phyloP scores from a whole-genome alignment of 2,113 vertebrate species.

The Ovis canadensis region DNA sequence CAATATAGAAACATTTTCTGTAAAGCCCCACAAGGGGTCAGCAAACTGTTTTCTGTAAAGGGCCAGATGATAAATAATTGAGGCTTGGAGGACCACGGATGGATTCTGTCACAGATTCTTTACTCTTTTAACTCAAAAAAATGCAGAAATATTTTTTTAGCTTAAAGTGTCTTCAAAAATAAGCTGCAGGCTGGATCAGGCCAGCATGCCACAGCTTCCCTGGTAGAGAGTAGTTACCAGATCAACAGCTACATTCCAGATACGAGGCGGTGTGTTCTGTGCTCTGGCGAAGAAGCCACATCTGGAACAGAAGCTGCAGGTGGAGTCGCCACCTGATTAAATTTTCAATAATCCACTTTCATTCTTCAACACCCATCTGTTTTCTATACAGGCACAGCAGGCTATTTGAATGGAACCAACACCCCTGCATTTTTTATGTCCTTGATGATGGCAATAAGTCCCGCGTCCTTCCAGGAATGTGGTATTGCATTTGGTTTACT shows the following conservation, averaged over 20 bases:
- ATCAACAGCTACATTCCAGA: not conserved
- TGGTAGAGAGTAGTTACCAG: not conserved
- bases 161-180: not conserved
- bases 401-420: not conserved
- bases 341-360: not conserved
- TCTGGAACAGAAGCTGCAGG: not conserved
- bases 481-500: not conserved
- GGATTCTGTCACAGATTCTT: not conserved
- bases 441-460: not conserved
- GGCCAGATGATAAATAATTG: not conserved
- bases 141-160: not conserved
- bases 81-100: not conserved
- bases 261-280: not conserved
- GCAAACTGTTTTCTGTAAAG: not conserved
- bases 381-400: not conserved
- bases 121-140: not conserved
- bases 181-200: not conserved
- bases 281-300: not conserved
- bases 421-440: not conserved
- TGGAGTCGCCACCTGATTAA: not conserved
- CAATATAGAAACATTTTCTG: not conserved
- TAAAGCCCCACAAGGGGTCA: constrained; percentile 24
- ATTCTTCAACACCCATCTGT: not conserved
- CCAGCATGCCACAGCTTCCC: not conserved
- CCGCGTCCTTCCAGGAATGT: not conserved